phyloP scores from a whole-genome alignment of 2,797 vertebrate genomes.

The Poecilia velifera region DNA sequence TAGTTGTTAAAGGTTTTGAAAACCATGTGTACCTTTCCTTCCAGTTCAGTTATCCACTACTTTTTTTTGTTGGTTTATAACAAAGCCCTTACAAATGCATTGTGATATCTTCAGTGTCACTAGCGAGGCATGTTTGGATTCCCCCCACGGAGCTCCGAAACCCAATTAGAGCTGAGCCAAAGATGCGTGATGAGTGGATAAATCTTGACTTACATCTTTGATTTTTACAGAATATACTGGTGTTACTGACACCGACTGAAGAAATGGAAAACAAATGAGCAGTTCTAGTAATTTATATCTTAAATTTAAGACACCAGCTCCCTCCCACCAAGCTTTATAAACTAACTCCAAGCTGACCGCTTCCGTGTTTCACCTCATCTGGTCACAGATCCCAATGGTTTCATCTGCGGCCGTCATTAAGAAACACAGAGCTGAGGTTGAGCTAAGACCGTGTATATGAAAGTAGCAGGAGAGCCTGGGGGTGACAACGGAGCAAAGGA shows the following conservation, averaged over 20 bases:
- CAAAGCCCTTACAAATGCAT: background rate
- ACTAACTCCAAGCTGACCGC: slow-evolving; percentile 19
- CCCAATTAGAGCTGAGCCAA: background rate
- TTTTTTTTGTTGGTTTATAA: background rate
- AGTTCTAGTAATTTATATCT: background rate
- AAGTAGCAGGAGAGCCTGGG: background rate
- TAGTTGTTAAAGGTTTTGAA: background rate
- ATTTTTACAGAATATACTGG: background rate
- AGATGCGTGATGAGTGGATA: background rate
- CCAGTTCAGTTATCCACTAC: background rate
- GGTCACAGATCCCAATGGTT: slow-evolving; percentile 71
- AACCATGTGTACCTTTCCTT: background rate
- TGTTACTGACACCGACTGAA: background rate
- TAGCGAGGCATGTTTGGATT: background rate
- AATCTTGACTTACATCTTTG: background rate
- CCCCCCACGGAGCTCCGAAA: background rate
- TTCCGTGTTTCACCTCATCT: slow-evolving; percentile 55
- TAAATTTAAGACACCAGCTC: background rate
- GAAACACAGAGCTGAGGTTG: slow-evolving; percentile 50
- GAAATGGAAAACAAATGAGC: background rate
- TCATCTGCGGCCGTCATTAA: slow-evolving; percentile 74
- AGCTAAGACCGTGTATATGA: slow-evolving; percentile 12
- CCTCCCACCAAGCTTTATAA: slow-evolving; percentile 2
- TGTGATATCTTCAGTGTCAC: background rate
- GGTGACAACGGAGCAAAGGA: background rate